Percentiles rank a stretch among this genome's conserved stretches.
phyloP scores from a whole-genome alignment of 2,888 invertebrate genomes.

The Andrena praecox region DNA sequence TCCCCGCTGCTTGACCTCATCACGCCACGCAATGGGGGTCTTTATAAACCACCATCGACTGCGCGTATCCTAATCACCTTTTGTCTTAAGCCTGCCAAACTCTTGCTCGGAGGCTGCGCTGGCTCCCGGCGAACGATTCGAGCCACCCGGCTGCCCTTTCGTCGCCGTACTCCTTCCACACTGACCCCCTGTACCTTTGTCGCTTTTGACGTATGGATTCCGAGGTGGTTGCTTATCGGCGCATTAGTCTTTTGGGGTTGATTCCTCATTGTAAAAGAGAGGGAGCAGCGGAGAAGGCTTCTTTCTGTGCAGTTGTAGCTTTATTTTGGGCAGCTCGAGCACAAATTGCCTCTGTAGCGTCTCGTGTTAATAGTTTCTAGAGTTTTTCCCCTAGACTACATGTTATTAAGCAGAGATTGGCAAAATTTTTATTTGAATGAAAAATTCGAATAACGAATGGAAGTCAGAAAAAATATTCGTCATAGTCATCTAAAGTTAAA shows the following conservation, averaged over 20 bases:
- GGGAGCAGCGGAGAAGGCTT: background rate
- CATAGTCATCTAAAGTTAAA: no score
- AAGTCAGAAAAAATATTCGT: no score
- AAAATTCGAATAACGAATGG: no score
- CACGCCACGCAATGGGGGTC: conserved; percentile 84
- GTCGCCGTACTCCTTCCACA: conserved; percentile 9
- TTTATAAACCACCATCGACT: conserved; percentile 80
- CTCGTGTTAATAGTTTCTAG: no score
- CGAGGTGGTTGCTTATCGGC: background rate
- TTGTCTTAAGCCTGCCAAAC: conserved; percentile 80
- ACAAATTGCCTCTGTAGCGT: no score
- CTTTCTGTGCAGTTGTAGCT: background rate
- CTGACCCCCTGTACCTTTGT: background rate
- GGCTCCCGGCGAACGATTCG: conserved; percentile 30
- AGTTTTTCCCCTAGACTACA: no score
- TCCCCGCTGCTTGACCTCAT: conserved; percentile 84
- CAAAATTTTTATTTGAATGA: no score
- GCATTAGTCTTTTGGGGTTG: background rate
- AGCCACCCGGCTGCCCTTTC: conserved; percentile 27
- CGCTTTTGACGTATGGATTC: background rate
- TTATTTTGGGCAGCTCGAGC: background rate
- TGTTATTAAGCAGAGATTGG: no score
- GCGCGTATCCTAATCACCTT: conserved; percentile 82
- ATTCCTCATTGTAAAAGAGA: background rate
- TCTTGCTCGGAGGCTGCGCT: conserved; percentile 50